Evolutionary conservation across 2,113 vertebrate species (phyloP).

Genomic region (Lampris incognitus): DNA sequence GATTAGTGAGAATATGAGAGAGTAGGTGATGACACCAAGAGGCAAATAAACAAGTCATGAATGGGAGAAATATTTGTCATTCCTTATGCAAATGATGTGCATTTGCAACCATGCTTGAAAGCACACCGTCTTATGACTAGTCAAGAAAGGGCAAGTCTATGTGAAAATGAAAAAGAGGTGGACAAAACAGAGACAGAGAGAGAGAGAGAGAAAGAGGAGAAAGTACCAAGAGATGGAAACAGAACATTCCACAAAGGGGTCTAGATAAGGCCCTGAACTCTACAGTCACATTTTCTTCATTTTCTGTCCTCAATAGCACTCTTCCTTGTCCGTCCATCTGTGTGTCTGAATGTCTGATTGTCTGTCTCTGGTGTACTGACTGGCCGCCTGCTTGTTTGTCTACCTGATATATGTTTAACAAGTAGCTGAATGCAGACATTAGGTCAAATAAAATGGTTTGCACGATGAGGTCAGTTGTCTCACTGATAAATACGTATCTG

Average conservation of each 20-base stretch:
- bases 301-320: conserved; percentile 20
- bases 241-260: conserved; percentile 10
- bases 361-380: conserved; percentile 17
- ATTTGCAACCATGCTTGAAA: too few relatives aligned
- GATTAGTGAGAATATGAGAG: conserved; percentile 2
- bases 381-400: not conserved
- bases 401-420: conserved; percentile 1
- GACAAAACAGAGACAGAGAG: conserved; percentile 2
- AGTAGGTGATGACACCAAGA: not conserved
- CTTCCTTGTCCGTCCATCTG: conserved; percentile 2
- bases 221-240: not conserved
- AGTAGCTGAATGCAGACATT: not conserved
- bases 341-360: conserved; percentile 5
- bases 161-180: too few relatives aligned
- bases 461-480: too few relatives aligned
- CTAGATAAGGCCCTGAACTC: conserved; percentile 17
- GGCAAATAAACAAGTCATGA: not conserved
- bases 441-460: not conserved
- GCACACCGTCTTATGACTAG: too few relatives aligned
- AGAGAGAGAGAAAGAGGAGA: not conserved
- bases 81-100: too few relatives aligned
- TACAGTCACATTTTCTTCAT: conserved; percentile 9
- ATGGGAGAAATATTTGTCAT: too few relatives aligned
- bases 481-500: not conserved
- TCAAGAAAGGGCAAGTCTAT: too few relatives aligned